These are phyloP conservation scores for Mantis religiosa DNA, from an alignment of 2,888 invertebrate species.

Conservation along the genomic window DNA sequence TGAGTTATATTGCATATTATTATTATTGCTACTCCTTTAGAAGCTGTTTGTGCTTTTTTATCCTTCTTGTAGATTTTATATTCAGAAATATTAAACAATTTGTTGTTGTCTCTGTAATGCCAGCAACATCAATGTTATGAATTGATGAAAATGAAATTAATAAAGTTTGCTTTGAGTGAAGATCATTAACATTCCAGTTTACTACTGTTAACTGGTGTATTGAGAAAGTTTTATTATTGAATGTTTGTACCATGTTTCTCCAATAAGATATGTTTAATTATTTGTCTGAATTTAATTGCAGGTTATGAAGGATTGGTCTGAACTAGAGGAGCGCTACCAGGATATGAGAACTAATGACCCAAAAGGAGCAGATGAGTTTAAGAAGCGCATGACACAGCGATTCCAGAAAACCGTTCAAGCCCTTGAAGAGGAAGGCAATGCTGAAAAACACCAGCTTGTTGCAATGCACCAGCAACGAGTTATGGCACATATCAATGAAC, in stretches of 20 bases:
- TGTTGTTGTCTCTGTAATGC: too few relatives aligned
- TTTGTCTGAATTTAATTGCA: conserved; percentile 40
- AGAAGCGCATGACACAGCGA: conserved; percentile 90
- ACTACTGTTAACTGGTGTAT: too few relatives aligned
- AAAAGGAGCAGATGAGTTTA: conserved; percentile 89
- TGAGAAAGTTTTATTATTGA: too few relatives aligned
- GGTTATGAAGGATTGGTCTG: conserved; percentile 99
- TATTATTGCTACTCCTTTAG: too few relatives aligned
- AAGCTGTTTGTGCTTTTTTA: too few relatives aligned
- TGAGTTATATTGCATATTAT: too few relatives aligned
- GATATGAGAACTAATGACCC: conserved; percentile 91
- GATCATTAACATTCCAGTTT: too few relatives aligned
- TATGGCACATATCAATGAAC: conserved; percentile 88
- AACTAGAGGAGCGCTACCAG: conserved; percentile 93
- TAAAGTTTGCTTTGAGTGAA: too few relatives aligned
- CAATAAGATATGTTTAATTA: neutral
- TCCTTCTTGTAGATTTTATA: too few relatives aligned
- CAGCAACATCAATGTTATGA: too few relatives aligned
- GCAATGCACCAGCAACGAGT: conserved; percentile 97
- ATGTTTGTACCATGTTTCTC: neutral
- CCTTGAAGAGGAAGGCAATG: conserved; percentile 92
- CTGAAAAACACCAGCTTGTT: conserved; percentile 92
- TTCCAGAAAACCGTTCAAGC: conserved; percentile 94
- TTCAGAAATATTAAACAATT: too few relatives aligned
- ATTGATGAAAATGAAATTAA: too few relatives aligned